phyloP scores from a whole-genome alignment of 2,113 vertebrate genomes.

The Cacatua alba region DNA sequence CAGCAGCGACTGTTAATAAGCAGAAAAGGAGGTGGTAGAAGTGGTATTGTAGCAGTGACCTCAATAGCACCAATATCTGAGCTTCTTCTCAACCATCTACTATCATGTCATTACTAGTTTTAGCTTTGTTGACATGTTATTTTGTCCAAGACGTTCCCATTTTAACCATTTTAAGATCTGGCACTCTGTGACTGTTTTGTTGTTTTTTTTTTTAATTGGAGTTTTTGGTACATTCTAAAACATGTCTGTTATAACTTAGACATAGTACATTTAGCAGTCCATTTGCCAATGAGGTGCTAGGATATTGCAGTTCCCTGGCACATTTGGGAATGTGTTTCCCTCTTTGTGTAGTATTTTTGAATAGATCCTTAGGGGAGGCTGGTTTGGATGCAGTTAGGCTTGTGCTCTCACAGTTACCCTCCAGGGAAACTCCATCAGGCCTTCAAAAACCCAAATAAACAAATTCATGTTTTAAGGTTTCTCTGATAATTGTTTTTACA shows the following conservation, averaged over 20 bases:
- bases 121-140: neutral
- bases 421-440: neutral
- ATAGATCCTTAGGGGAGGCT: neutral
- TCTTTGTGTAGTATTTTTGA: neutral
- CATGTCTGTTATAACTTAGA: neutral
- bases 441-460: neutral
- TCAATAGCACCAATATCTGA: neutral
- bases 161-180: neutral
- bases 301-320: neutral
- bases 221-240: neutral
- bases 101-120: neutral
- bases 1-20: neutral
- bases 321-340: neutral
- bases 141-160: neutral
- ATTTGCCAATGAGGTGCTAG: neutral
- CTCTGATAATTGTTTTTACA: neutral
- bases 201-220: neutral
- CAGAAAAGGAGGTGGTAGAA: neutral
- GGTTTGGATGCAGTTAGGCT: neutral
- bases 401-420: neutral
- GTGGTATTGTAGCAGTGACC: neutral
- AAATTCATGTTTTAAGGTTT: neutral
- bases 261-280: neutral
- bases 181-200: neutral
- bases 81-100: neutral